Conservation (phyloP, 1,140 invertebrate species). For the Drosophila nasuta region DNA sequence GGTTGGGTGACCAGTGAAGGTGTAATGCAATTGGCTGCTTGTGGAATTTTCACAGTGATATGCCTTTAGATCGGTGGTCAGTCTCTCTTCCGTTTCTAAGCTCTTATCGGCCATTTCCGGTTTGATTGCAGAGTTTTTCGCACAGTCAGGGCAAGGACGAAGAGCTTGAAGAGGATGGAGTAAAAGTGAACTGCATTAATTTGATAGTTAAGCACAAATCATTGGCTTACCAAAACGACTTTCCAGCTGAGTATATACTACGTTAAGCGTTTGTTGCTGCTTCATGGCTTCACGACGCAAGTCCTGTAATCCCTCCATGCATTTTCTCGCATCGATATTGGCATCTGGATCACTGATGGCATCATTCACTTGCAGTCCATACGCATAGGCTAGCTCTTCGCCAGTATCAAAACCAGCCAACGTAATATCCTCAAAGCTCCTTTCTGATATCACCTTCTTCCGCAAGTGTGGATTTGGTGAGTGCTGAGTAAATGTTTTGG, state of each 20-base stretch:
- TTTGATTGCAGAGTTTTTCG: slow-evolving; percentile 66
- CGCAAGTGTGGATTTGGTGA: slow-evolving; percentile 86
- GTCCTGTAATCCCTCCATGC: slow-evolving; percentile 88
- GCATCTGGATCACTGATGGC: slow-evolving; percentile 86
- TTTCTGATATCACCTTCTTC: slow-evolving; percentile 86
- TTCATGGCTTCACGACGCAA: slow-evolving; percentile 87
- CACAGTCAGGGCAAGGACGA: slow-evolving; percentile 72
- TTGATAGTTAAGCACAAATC: neutral
- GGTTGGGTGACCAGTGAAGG: slow-evolving; percentile 18
- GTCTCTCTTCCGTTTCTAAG: slow-evolving; percentile 77
- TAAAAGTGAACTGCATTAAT: slow-evolving; percentile 1
- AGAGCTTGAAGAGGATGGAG: slow-evolving; percentile 40
- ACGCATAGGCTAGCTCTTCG: slow-evolving; percentile 87
- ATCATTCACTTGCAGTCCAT: slow-evolving; percentile 86
- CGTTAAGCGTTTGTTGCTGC: slow-evolving; percentile 88
- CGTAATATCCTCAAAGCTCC: slow-evolving; percentile 91
- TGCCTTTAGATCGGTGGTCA: slow-evolving; percentile 53
- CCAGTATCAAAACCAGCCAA: slow-evolving; percentile 87
- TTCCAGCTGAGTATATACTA: slow-evolving; percentile 78
- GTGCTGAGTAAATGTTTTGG: slow-evolving; percentile 88
- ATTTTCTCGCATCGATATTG: slow-evolving; percentile 88
- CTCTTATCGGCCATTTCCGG: slow-evolving; percentile 84
- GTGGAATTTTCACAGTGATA: slow-evolving; percentile 29
- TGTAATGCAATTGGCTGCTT: slow-evolving; percentile 21
- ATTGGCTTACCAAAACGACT: slow-evolving; percentile 57